Percentiles rank a stretch among this genome's conserved stretches.
These are phyloP conservation scores for Toxotes lorentzi DNA, from an alignment of 2,797 vertebrate genomes.

Conservation along the genomic window DNA sequence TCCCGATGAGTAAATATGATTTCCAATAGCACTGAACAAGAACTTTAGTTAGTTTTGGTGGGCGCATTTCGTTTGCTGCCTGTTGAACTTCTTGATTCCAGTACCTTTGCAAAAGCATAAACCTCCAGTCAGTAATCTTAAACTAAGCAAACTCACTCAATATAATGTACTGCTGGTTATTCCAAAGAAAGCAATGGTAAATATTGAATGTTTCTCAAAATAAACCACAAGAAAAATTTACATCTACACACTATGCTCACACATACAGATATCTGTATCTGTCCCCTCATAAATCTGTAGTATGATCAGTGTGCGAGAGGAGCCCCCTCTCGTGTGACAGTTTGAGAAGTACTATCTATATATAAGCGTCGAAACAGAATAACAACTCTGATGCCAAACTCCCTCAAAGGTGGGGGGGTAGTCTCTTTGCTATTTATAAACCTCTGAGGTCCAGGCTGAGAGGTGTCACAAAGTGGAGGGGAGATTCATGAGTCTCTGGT, in stretches of 20 bases:
- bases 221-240: not conserved
- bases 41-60: conserved; percentile 90
- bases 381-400: conserved; percentile 30
- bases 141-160: not conserved
- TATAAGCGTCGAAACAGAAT: conserved; percentile 47
- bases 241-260: not conserved
- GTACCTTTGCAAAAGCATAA: conserved; percentile 80
- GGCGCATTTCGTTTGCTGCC: conserved; percentile 86
- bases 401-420: conserved; percentile 1
- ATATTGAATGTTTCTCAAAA: not conserved
- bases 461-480: not conserved
- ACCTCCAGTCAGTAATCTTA: not conserved
- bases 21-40: conserved; percentile 95
- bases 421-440: not conserved
- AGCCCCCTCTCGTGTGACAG: conserved; percentile 11
- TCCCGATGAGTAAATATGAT: conserved; percentile 89
- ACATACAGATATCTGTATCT: not conserved
- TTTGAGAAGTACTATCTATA: conserved; percentile 50
- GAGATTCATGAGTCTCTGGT: not conserved
- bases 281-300: not conserved
- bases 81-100: conserved; percentile 92
- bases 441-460: not conserved
- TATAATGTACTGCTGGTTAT: not conserved
- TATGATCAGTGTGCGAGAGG: not conserved
- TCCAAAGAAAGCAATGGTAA: not conserved